Conservation (phyloP, 2,888 invertebrate genomes). For the Phengaris arion region DNA sequence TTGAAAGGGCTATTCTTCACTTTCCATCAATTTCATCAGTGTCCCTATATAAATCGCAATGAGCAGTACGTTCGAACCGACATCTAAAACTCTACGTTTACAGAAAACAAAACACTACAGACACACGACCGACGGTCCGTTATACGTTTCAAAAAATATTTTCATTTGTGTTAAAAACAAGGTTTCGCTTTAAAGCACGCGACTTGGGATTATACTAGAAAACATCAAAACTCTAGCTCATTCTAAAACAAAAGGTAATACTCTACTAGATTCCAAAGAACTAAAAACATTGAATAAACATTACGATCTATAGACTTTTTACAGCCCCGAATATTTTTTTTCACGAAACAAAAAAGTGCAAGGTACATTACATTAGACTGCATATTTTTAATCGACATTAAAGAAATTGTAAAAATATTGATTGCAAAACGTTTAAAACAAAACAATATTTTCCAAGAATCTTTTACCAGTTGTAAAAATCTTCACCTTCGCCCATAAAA, state of each 20-base stretch:
- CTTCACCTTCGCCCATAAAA: too few species aligned
- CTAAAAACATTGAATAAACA: conserved; percentile 51
- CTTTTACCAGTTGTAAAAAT: too few species aligned
- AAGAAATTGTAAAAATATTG: background rate
- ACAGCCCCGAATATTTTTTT: conserved; percentile 49
- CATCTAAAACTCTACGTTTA: conserved; percentile 36
- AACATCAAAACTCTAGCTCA: conserved; percentile 71
- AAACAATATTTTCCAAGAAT: too few species aligned
- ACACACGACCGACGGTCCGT: conserved; percentile 52
- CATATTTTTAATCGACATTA: background rate
- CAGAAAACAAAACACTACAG: conserved; percentile 47
- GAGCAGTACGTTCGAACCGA: conserved; percentile 33
- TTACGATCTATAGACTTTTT: conserved; percentile 55
- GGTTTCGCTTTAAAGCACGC: conserved; percentile 48
- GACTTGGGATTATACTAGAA: conserved; percentile 59
- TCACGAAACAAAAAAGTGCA: background rate
- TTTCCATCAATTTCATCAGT: conserved; percentile 15
- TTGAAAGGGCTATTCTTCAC: background rate
- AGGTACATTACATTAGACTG: background rate
- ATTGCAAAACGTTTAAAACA: too few species aligned
- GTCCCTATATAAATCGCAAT: conserved; percentile 32
- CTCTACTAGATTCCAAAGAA: conserved; percentile 51
- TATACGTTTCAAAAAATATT: conserved; percentile 75
- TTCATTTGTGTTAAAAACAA: conserved; percentile 66
- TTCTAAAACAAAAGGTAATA: conserved; percentile 58